These are phyloP conservation scores for Sarcophaga bullata DNA, from an alignment of 1,140 invertebrate species.

Conservation along the genomic window DNA sequence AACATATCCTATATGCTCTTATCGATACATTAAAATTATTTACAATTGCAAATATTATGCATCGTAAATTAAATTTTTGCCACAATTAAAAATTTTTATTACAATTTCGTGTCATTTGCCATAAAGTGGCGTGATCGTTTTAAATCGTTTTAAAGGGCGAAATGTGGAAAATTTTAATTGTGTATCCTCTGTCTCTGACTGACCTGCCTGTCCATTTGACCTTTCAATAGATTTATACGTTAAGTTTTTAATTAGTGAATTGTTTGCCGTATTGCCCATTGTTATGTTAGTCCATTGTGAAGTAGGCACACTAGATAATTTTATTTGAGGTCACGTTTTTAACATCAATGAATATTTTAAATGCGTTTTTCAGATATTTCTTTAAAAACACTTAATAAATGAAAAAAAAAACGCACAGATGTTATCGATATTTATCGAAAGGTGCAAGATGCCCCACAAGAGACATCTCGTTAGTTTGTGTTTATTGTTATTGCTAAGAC, in stretches of 20 bases:
- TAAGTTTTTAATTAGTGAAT: conserved; percentile 16
- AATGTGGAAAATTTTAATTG: background rate
- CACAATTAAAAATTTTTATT: conserved; percentile 15
- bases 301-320: background rate
- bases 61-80: conserved; percentile 37
- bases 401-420: background rate
- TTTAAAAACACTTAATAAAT: background rate
- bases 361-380: background rate
- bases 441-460: too few species aligned
- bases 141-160: background rate
- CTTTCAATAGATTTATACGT: background rate
- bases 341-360: background rate
- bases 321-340: conserved; percentile 5
- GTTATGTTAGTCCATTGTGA: background rate
- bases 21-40: conserved; percentile 30
- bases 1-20: background rate
- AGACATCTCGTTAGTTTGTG: too few species aligned
- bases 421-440: background rate
- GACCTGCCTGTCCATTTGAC: background rate
- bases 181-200: too few species aligned
- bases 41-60: conserved; percentile 38
- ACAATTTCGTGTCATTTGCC: background rate
- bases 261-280: background rate
- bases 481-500: too few species aligned
- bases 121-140: background rate